Evolutionary conservation across 1,140 invertebrate genomes (phyloP).

Genomic region (Hycleus phaleratus): DNA sequence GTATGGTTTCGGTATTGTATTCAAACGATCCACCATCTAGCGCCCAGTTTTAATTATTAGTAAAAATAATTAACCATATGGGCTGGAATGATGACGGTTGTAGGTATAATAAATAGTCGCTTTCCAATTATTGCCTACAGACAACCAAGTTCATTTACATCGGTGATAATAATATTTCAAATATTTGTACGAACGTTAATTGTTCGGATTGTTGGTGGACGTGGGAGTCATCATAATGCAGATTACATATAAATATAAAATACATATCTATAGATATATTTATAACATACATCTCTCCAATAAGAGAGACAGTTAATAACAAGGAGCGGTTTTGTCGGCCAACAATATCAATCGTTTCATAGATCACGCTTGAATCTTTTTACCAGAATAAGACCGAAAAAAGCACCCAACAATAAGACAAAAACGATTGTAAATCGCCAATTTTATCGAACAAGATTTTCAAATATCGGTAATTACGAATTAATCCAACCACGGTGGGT

Average conservation of each 20-base stretch:
- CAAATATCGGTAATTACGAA: background rate
- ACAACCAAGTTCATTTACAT: constrained; percentile 29
- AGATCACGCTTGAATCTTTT: background rate
- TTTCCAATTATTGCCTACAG: constrained; percentile 33
- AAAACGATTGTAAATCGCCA: no score
- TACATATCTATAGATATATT: no score
- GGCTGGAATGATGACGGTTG: constrained; percentile 21
- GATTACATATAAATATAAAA: no score
- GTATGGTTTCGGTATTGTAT: constrained; percentile 25
- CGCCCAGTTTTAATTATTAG: constrained; percentile 25
- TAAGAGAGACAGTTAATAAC: no score
- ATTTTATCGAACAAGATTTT: no score
- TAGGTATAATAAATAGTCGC: constrained; percentile 31
- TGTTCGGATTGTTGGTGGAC: no score
- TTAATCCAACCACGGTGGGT: background rate
- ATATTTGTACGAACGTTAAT: constrained; percentile 26
- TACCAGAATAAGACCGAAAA: no score
- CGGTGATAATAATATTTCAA: constrained; percentile 37
- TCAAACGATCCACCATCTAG: constrained; percentile 13
- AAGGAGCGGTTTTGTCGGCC: no score
- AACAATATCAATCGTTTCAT: background rate
- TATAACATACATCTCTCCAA: no score
- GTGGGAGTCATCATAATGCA: no score
- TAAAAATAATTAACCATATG: constrained; percentile 24
- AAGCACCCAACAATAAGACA: no score